A percentile compares a stretch with the other conserved stretches of the same genome.
These are phyloP conservation scores for Aleiodes alternator DNA, from an alignment of 2,888 invertebrate species.

Conservation along the genomic window DNA sequence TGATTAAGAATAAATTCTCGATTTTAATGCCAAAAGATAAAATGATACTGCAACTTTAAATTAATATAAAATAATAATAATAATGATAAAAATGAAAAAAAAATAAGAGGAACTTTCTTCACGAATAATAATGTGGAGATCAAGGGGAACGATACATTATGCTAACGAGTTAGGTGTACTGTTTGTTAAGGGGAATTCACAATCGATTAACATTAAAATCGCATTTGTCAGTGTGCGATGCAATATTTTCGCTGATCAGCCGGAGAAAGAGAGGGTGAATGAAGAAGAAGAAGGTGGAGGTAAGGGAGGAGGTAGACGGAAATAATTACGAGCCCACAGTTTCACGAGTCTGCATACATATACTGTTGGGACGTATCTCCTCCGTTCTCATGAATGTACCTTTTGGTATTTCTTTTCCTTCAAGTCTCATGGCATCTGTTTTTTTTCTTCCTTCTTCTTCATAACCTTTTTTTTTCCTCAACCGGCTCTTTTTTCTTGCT, in stretches of 20 bases:
- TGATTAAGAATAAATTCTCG: background rate
- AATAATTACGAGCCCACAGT: conserved; percentile 33
- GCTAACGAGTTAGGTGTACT: conserved; percentile 51
- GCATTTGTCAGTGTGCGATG: conserved; percentile 48
- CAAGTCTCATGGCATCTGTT: conserved; percentile 17
- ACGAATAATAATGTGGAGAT: conserved; percentile 21
- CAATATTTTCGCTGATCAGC: conserved; percentile 26
- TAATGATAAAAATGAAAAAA: background rate
- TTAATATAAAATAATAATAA: background rate
- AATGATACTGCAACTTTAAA: too few species aligned
- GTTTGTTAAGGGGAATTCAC: conserved; percentile 50
- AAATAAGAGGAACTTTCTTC: conserved; percentile 25
- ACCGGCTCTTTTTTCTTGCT: conserved; percentile 18
- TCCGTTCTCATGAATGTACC: conserved; percentile 20
- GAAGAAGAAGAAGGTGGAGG: too few species aligned
- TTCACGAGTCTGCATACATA: conserved; percentile 32
- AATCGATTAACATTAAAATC: conserved; percentile 57
- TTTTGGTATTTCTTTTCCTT: conserved; percentile 29
- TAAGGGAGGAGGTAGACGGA: conserved; percentile 13
- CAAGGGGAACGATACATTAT: conserved; percentile 53
- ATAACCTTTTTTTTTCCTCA: conserved; percentile 10
- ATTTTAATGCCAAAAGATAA: background rate
- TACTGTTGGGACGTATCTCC: conserved; percentile 9
- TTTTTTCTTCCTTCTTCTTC: background rate
- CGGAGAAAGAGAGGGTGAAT: background rate